Evolutionary conservation across 2,888 invertebrate species (phyloP), one percentile per base, ranked within the genome.

Genomic region (Dendrolimus pini): DNA sequence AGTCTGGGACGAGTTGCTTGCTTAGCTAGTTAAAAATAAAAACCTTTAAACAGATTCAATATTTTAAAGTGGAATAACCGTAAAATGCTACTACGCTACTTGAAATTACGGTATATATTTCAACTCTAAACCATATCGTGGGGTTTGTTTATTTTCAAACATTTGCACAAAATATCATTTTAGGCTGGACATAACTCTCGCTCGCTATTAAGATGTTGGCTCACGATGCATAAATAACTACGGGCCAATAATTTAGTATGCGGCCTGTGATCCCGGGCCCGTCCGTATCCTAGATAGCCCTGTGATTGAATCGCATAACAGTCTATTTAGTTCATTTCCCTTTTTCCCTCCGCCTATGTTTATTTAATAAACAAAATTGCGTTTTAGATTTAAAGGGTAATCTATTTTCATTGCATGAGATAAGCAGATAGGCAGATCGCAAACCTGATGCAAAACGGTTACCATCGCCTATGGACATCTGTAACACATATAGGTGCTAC

Each of bases 101-200:
- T 68, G 71, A 74, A 84, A 78, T 83, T 83, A 85, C 81, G 75
- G 80, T 30, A 30, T 80, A 79, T 77, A 80, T 74, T 78, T 74
- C 72, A 67, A 76, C 72, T 74, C 73, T 81, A 82, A 84, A 84
- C 71, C 74, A 79, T 65, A 68, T 75, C 70, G 74, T 74, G 68
- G 73, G 67, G 77, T 68, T 83, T 85, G 86, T 89, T 89, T 89
- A 87, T 85, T 87, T 87, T 83, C 83, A 82, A 88, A 85, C 82
- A 85, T 87, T 89, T 84, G 84, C 82, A 80, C 87, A 85, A 88
- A 89, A 89, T 89, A 89, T 89, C 88, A 86, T 89, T 88, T 89
- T 86, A 89, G 89, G 89, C 77, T 85, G 85, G 83, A 86, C 86
- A 82, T 88, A 85, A 87, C 82, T 89, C 85, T 70, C 72, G 68